Evolutionary conservation across 1,140 invertebrate genomes (phyloP).

Genomic region (Rhizoglyphus robini): DNA sequence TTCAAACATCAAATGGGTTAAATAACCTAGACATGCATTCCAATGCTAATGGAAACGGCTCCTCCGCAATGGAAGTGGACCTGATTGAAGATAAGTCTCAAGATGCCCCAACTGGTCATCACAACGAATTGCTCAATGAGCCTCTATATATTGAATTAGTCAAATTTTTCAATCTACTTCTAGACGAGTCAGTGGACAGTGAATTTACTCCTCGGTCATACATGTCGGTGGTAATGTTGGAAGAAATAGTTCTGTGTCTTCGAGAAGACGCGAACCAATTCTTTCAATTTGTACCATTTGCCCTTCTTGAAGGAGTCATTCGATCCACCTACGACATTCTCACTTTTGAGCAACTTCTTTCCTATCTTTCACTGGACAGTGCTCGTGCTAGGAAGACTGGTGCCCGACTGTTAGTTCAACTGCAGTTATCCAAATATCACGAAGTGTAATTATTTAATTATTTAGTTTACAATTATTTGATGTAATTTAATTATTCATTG

Average conservation of each 20-base stretch:
- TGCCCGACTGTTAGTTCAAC: constrained; percentile 32
- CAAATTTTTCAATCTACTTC: background rate
- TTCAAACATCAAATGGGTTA: background rate
- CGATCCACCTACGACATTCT: constrained; percentile 31
- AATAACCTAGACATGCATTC: background rate
- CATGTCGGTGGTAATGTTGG: constrained; percentile 67
- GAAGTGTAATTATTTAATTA: too few relatives aligned
- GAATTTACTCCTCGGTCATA: constrained; percentile 43
- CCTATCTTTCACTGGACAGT: constrained; percentile 32
- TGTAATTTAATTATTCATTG: background rate
- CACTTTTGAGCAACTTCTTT: constrained; percentile 31
- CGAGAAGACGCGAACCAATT: constrained; percentile 54
- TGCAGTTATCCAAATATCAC: constrained; percentile 19
- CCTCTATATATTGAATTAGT: constrained; percentile 6
- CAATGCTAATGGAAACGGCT: background rate
- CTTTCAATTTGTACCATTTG: constrained; percentile 58
- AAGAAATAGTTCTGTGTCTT: constrained; percentile 55
- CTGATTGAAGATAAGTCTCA: background rate
- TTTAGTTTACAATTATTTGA: too few relatives aligned
- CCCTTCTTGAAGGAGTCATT: constrained; percentile 32
- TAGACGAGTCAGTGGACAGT: background rate
- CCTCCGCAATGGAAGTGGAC: background rate
- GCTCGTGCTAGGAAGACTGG: constrained; percentile 32
- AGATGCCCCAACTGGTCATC: too few relatives aligned
- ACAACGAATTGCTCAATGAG: background rate